Evolutionary conservation across 2,888 invertebrate genomes (phyloP), one percentile per base, ranked within the genome.

Genomic region (Physocephala rufipes): DNA sequence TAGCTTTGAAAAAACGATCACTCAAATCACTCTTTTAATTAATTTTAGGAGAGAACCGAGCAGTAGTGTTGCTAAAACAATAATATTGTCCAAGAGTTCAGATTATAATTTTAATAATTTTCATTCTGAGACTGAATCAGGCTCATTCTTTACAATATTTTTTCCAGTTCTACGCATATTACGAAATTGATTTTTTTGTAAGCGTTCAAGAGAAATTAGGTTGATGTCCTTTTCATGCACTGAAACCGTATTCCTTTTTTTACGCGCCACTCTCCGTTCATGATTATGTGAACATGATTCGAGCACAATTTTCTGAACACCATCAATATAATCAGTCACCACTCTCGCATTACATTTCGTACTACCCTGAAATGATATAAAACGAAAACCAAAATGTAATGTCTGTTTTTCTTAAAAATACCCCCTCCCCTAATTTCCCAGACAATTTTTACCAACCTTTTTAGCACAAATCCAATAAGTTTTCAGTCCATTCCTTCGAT

Each of bases 391-490:
- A 65, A 16, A 49, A 28, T 19, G 45, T 53, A 36, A 49, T 51
- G 47, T 47, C 1, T 19, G 16, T 51, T 9, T 55, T 49, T 45
- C 5, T 16, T 12, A 15, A 70, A 74, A n/a, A n/a, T n/a, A n/a
- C n/a, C n/a, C n/a, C n/a, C n/a, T n/a, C n/a, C n/a, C n/a, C n/a
- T n/a, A n/a, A n/a, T n/a, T n/a, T n/a, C n/a, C n/a, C n/a, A n/a
- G n/a, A n/a, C n/a, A n/a, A n/a, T n/a, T n/a, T n/a, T n/a, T n/a
- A n/a, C n/a, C 76, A 70, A 86, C 86, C 81, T 86, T 86, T 75
- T 85, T 86, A 1, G 86, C 82, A 73, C 86, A 86, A 71, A 86
- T 85, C 86, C 86, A 86, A 73, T 86, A 86, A 0, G 85, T 86
- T 75, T 85, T 86, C 2, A 81, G 78, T 1, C 84, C 85, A 68